phyloP scores from a whole-genome alignment of 2,113 vertebrate species.

The Pituophis catenifer region DNA sequence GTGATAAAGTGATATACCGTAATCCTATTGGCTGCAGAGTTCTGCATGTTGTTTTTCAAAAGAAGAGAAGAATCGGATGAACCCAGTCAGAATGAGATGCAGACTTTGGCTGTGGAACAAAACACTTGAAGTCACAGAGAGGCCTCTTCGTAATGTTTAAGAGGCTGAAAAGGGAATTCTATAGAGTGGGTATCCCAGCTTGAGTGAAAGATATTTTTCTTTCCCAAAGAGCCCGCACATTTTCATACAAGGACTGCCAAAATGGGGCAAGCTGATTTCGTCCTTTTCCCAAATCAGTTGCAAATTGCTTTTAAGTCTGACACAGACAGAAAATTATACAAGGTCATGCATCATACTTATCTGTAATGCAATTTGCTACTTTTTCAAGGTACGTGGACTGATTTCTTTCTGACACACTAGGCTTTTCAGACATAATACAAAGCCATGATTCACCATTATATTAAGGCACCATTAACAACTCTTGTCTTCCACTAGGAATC shows the following conservation, averaged over 20 bases:
- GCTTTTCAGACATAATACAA: not conserved
- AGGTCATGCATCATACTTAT: conserved; percentile 29
- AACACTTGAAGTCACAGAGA: conserved; percentile 46
- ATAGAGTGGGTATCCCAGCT: conserved; percentile 29
- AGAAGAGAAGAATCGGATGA: conserved; percentile 49
- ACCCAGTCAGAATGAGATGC: conserved; percentile 55
- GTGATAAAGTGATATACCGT: conserved; percentile 31
- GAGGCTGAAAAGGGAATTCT: conserved; percentile 23
- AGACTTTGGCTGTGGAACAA: conserved; percentile 36
- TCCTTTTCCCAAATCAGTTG: not conserved
- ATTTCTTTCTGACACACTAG: not conserved
- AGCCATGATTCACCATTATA: not conserved
- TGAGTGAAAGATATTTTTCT: conserved; percentile 49
- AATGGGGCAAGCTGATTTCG: conserved; percentile 43
- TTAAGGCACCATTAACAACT: not conserved
- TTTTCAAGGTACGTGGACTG: conserved; percentile 14
- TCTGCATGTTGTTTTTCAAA: conserved; percentile 29
- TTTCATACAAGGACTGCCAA: conserved; percentile 45
- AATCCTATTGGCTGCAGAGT: conserved; percentile 52
- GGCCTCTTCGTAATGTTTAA: conserved; percentile 47
- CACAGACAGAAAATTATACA: conserved; percentile 18
- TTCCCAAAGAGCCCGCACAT: conserved; percentile 42
- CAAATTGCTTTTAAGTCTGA: conserved; percentile 50
- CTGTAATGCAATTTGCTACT: conserved; percentile 50
- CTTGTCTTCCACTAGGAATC: not conserved